These are phyloP conservation scores for Gortyna flavago DNA, from an alignment of 2,888 invertebrate genomes.

Conservation along the genomic window DNA sequence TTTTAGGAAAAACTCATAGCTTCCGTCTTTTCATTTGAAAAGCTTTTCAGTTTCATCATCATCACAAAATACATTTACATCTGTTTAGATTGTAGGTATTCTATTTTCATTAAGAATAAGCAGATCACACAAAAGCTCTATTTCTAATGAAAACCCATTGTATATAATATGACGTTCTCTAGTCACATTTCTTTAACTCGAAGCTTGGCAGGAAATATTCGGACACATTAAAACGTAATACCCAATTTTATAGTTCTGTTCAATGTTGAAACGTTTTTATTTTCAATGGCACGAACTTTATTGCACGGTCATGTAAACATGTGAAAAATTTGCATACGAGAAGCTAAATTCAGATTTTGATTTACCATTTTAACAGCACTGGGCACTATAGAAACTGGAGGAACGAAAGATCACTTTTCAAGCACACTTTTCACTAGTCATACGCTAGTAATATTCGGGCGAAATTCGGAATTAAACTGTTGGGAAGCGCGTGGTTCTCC, in stretches of 20 bases:
- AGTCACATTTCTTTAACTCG: constrained; percentile 53
- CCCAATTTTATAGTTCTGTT: constrained; percentile 61
- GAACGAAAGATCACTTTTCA: constrained; percentile 48
- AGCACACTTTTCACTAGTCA: constrained; percentile 60
- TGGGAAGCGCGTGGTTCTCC: constrained; percentile 63
- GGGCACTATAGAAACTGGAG: constrained; percentile 30
- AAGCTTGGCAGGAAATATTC: constrained; percentile 66
- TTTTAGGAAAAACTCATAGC: constrained; percentile 17
- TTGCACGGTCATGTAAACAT: constrained; percentile 64
- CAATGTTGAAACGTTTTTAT: constrained; percentile 59
- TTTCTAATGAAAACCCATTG: constrained; percentile 44
- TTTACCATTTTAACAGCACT: constrained; percentile 52
- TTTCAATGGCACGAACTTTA: constrained; percentile 61
- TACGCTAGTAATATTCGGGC: constrained; percentile 65
- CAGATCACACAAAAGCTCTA: constrained; percentile 21
- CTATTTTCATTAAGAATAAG: constrained; percentile 29
- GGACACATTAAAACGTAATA: constrained; percentile 65
- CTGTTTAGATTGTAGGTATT: constrained; percentile 22
- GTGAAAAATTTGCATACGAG: constrained; percentile 24
- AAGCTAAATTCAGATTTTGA: constrained; percentile 21
- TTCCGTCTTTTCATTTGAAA: constrained; percentile 1
- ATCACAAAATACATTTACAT: constrained; percentile 17
- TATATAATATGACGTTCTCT: constrained; percentile 60
- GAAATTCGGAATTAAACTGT: constrained; percentile 67
- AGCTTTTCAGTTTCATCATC: constrained; percentile 13